Evolutionary conservation across 2,888 invertebrate species (phyloP), one percentile per base, ranked within the genome.

Genomic region (Acronicta aceris): DNA sequence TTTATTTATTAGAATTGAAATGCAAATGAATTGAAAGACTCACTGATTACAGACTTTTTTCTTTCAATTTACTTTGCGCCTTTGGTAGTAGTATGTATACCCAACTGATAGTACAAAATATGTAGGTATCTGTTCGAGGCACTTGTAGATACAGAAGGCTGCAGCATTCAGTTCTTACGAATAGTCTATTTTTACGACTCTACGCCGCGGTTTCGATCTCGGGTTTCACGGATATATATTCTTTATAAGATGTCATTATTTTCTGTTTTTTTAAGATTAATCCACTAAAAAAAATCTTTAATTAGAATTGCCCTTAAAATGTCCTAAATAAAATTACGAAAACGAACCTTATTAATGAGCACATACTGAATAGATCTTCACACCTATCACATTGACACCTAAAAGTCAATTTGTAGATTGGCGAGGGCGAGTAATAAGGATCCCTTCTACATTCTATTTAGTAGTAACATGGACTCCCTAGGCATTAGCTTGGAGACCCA

Each of bases 401-500:
- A 9, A 30, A 5, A 30, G 30, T 9, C 33, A 47, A 33, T 54
- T 13, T 13, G 15, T 54, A 40, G 68, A 78, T 77, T 79, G 70
- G 74, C 61, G 62, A 69, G 65, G 60, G 58, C 60, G 69, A 71
- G 43, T 68, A 62, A 64, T 67, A 73, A 76, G 79, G 77, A 73
- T 71, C 69, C 72, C 58, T 63, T 68, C 74, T 81, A 79, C 81
- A 82, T 81, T n/a, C n/a, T 82, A 78, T 76, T 72, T 78, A 57
- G 61, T 79, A 79, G 74, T n/a, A n/a, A 76, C 17, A 12, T 27
- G 59, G 59, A 58, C 17, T 40, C 75, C 45, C 70, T 54, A 51
- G 70, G 77, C 78, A 80, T 83, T 81, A 75, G 78, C 78, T 74
- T 81, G 81, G 74, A 71, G 64, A 74, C 78, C 74, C 75, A 74